Conservation (phyloP, 2,113 vertebrate genomes). For the Phocoena sinus region DNA sequence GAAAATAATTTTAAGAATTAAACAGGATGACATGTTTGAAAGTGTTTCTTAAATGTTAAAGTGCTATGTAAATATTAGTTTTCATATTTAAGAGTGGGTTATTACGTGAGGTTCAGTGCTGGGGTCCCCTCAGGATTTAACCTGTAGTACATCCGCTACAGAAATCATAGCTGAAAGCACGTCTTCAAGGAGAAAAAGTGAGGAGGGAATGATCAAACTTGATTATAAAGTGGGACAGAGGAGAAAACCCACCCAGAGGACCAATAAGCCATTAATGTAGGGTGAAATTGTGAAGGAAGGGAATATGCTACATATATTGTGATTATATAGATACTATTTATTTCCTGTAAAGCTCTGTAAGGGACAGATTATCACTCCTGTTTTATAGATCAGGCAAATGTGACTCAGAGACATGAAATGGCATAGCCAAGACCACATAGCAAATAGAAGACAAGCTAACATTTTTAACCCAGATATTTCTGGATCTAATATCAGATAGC, state of each 20-base stretch:
- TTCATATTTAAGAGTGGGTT: neutral
- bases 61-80: neutral
- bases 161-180: neutral
- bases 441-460: neutral
- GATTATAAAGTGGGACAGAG: constrained; percentile 14
- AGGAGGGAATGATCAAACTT: neutral
- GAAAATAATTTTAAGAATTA: neutral
- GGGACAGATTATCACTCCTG: neutral
- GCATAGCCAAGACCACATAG: neutral
- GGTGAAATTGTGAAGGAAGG: neutral
- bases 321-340: neutral
- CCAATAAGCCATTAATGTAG: neutral
- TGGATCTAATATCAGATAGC: neutral
- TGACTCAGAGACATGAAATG: neutral
- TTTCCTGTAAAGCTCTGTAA: neutral
- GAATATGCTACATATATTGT: neutral
- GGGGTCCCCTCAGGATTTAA: neutral
- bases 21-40: neutral
- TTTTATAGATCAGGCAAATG: neutral
- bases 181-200: constrained; percentile 44
- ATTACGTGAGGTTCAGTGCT: neutral
- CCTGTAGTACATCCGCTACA: neutral
- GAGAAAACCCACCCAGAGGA: constrained; percentile 19
- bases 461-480: constrained; percentile 8
- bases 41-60: constrained; percentile 3